Evolutionary conservation across 2,888 invertebrate genomes (phyloP), one percentile per base, ranked within the genome.

Genomic region (Nephrotoma appendiculata): DNA sequence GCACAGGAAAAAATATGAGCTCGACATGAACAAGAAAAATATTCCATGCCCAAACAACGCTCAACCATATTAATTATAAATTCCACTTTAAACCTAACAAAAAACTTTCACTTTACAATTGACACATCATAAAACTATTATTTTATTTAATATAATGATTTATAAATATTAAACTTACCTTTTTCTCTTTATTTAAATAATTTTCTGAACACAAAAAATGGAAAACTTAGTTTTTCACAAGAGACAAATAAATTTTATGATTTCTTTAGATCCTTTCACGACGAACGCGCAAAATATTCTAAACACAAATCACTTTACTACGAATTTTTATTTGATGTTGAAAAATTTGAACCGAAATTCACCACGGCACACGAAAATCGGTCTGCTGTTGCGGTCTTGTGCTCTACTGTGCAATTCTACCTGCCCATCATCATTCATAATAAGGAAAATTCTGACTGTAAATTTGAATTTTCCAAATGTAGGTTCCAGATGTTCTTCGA

Each of bases 241-340:
- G 43, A 85, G 43, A 85, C 42, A 11, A 44, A 11, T 85, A 44
- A 45, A 85, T 85, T 19, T 43, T 45, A 19, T 6, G 71, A 71
- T 41, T 9, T 85, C 31, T 44, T 19, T 44, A 44, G 19, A 11
- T 85, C 44, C 44, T 44, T 85, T 44, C 44, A 43, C 85, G 52
- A 57, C 57, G 86, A 86, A 86, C 86, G 86, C 86, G 86, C 86
- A 86, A 86, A 86, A 43, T 44, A 85, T 85, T 85, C 85, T 85
- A 44, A 85, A 45, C 42, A 84, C 84, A 43, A 84, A 84, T 6
- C 43, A 84, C 84, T 84, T 42, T 43, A 84, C 41, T 84, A 84
- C 42, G 43, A 85, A 85, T 45, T 45, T 71, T 19, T 42, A 44
- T 85, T 85, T 85, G 85, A 84, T 42, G 84, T 84, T 84, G 71